phyloP scores from a whole-genome alignment of 2,888 invertebrate species.

The Amiota minor region DNA sequence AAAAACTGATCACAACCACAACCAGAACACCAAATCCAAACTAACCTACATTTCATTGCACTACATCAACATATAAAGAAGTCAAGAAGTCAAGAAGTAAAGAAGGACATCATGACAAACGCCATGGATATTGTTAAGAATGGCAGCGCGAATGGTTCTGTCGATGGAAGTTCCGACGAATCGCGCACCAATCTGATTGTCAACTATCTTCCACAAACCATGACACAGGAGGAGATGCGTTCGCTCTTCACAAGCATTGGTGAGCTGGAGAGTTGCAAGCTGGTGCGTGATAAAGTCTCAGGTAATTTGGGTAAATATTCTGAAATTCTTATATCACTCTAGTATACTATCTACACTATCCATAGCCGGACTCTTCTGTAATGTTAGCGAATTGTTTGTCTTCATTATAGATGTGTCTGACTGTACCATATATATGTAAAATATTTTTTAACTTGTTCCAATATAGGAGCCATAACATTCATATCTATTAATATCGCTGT shows the following conservation, averaged over 20 bases:
- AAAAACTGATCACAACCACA: conserved; percentile 38
- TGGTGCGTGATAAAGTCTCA: conserved; percentile 96
- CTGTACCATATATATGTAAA: no score
- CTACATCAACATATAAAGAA: background rate
- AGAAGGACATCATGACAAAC: conserved; percentile 70
- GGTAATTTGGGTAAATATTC: conserved; percentile 77
- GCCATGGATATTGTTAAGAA: conserved; percentile 84
- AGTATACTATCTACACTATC: no score
- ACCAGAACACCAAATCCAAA: conserved; percentile 41
- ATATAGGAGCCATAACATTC: no score
- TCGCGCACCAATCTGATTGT: conserved; percentile 96
- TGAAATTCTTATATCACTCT: background rate
- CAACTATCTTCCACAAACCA: conserved; percentile 94
- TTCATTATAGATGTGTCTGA: no score
- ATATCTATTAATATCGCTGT: no score
- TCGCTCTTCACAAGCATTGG: conserved; percentile 95
- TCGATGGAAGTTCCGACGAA: conserved; percentile 87
- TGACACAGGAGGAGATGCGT: conserved; percentile 96
- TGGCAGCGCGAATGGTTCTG: conserved; percentile 76
- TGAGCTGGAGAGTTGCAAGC: conserved; percentile 97
- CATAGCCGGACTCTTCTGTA: no score
- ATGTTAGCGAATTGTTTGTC: no score
- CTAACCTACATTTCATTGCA: background rate
- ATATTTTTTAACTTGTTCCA: no score
- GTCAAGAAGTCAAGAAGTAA: conserved; percentile 1